Base-by-base conservation (phyloP, 2,113 vertebrate genomes). In the Crocuta crocuta region DNA sequence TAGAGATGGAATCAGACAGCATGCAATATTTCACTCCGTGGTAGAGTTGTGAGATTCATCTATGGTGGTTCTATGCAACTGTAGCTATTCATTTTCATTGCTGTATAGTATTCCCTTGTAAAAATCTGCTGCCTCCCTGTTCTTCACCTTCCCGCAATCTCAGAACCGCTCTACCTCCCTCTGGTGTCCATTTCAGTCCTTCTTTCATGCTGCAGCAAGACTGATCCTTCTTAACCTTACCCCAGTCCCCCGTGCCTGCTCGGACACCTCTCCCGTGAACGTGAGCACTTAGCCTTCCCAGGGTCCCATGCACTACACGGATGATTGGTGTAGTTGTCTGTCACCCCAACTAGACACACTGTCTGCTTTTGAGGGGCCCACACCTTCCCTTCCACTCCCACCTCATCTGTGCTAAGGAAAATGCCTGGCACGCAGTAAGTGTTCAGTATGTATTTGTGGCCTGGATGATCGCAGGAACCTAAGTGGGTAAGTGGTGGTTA, bases 361-460 rank as follows among this genome's bases (percentile, higher is more conserved):
- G 68, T 21, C 9, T 3, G 39, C 1, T 48, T 89, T 24, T 78
- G 43, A 92, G 96, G 39, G 23, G 21, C 10, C 12, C 4, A 7
- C 4, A 19, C n/a, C 0, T 35, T 84, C 84, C 92, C 68, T 87
- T 35, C 45, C 24, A 33, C 12, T 1, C 6, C 19, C 7, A 21
- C 61, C n/a, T 79, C 45, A 26, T 6, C 3, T 1, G 43, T 1
- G 15, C 19, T 1, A 5, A 65, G 24, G 73, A 82, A 89, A 68
- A 39, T 6, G 17, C 26, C 74, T 7, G 10, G n/a, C 63, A 33
- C 1, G 0, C 21, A 5, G 3, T 2, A 21, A 23, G 23, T 4
- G 8, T 68, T 48, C 5, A 43, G 0, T 23, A 28, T 1, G 1
- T 31, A 31, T 85, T 39, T 19, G 10, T 12, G 58, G 31, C 70